A percentile compares a stretch with the other conserved stretches of the same genome.
These are phyloP conservation scores for Moxostoma hubbsi DNA, from an alignment of 2,797 vertebrate genomes.

Conservation along the genomic window DNA sequence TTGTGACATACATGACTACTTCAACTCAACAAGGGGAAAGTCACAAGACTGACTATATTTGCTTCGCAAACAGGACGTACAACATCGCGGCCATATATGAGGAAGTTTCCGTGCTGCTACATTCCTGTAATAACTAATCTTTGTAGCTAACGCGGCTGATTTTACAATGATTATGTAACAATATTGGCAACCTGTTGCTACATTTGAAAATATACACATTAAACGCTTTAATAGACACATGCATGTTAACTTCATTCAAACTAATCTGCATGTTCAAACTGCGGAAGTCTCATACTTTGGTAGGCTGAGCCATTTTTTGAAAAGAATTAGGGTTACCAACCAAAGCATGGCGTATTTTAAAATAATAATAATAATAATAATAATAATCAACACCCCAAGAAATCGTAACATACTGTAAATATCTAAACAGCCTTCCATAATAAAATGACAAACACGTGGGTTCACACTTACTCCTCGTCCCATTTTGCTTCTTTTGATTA, in stretches of 20 bases:
- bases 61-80: slow-evolving; percentile 21
- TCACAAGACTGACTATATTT: slow-evolving; percentile 8
- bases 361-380: too few species aligned
- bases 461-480: slow-evolving; percentile 80
- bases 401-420: background rate
- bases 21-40: background rate
- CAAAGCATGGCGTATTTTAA: background rate
- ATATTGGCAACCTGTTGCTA: slow-evolving; percentile 33
- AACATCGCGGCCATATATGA: slow-evolving; percentile 40
- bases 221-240: background rate
- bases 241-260: slow-evolving; percentile 23
- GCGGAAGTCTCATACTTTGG: slow-evolving; percentile 42
- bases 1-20: background rate
- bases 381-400: too few species aligned
- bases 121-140: slow-evolving; percentile 27
- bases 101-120: slow-evolving; percentile 41
- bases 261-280: slow-evolving; percentile 10
- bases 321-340: background rate
- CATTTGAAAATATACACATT: background rate
- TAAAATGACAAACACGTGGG: slow-evolving; percentile 6
- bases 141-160: background rate
- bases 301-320: background rate
- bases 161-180: too few species aligned
- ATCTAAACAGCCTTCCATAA: background rate
- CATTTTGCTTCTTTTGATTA: slow-evolving; percentile 67